Conservation (phyloP, 2,888 invertebrate species). For the Athalia rosae region DNA sequence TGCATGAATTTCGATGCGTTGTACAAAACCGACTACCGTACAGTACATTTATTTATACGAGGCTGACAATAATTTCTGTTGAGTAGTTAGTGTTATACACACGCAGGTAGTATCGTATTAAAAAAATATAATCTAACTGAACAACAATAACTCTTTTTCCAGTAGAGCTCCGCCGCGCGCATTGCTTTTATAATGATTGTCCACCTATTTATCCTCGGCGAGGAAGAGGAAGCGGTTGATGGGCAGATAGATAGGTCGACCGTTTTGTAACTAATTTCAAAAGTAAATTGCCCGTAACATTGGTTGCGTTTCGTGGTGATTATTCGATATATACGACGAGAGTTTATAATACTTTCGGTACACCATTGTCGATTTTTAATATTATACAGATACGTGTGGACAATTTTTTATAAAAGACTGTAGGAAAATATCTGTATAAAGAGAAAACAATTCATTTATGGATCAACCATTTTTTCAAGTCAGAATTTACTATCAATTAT, state of each 20-base stretch:
- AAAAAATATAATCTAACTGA: not conserved
- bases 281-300: slow-evolving; percentile 74
- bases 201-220: slow-evolving; percentile 69
- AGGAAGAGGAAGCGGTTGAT: slow-evolving; percentile 74
- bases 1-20: no score
- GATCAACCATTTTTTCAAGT: no score
- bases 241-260: slow-evolving; percentile 72
- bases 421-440: no score
- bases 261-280: slow-evolving; percentile 73
- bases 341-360: no score
- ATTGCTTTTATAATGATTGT: slow-evolving; percentile 66
- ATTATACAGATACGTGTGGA: no score
- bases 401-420: no score
- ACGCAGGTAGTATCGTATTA: not conserved
- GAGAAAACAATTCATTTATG: no score
- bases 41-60: no score
- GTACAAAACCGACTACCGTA: no score
- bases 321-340: not conserved
- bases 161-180: slow-evolving; percentile 62
- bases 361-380: no score
- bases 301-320: slow-evolving; percentile 63
- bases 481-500: no score
- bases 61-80: slow-evolving; percentile 12
- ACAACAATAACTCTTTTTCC: slow-evolving; percentile 71
- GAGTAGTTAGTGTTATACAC: not conserved